These are phyloP conservation scores for Lordiphosa andalusiaca DNA, from an alignment of 2,888 invertebrate species.

Conservation along the genomic window DNA sequence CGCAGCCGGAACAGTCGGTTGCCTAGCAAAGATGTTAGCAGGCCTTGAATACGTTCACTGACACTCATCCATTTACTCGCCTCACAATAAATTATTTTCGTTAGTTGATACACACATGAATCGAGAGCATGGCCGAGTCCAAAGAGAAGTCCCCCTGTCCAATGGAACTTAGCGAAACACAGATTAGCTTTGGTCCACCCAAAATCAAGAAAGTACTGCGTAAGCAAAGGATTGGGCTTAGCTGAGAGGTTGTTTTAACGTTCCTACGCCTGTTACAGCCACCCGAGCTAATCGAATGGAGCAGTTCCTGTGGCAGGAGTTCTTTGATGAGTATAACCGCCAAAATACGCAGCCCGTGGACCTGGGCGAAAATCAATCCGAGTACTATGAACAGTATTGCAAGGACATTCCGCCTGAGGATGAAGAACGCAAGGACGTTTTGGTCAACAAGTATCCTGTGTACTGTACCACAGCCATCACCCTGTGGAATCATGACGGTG, in stretches of 20 bases:
- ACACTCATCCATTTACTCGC: slow-evolving; percentile 15
- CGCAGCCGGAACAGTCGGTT: slow-evolving; percentile 28
- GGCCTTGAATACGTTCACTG: slow-evolving; percentile 21
- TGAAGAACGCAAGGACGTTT: slow-evolving; percentile 54
- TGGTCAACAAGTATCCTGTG: slow-evolving; percentile 72
- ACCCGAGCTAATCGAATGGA: slow-evolving; percentile 73
- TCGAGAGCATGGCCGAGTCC: slow-evolving; percentile 20
- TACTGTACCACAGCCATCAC: slow-evolving; percentile 76
- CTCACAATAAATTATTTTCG: slow-evolving; percentile 56
- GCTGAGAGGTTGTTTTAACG: not conserved
- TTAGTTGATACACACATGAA: slow-evolving; percentile 21
- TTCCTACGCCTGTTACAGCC: slow-evolving; percentile 35
- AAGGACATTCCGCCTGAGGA: slow-evolving; percentile 57
- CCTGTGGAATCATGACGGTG: slow-evolving; percentile 76
- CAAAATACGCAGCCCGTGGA: slow-evolving; percentile 32
- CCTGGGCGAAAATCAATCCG: slow-evolving; percentile 53
- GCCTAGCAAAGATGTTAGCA: slow-evolving; percentile 37
- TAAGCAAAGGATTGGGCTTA: slow-evolving; percentile 25
- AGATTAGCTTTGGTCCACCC: slow-evolving; percentile 54
- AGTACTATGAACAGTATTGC: slow-evolving; percentile 76
- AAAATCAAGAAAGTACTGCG: slow-evolving; percentile 64
- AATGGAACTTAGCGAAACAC: slow-evolving; percentile 42
- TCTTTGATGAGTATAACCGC: slow-evolving; percentile 76
- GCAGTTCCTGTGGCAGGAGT: slow-evolving; percentile 77
- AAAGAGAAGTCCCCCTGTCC: slow-evolving; percentile 38